Evolutionary conservation across 2,797 vertebrate species (phyloP).

Genomic region (Poecilia gillii): DNA sequence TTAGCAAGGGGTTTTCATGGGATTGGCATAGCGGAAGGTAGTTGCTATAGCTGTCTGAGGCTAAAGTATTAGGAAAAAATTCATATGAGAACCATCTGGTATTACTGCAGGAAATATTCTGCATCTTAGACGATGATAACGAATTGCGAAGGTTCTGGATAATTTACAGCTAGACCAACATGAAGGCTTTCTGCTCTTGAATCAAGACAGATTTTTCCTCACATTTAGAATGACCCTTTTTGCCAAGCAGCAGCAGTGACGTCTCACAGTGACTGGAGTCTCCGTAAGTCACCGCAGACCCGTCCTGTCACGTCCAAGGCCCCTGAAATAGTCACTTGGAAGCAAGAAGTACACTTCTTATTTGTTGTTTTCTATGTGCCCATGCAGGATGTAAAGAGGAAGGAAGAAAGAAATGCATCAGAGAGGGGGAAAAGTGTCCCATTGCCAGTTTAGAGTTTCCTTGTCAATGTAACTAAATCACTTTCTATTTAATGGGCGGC

Average conservation of each 20-base stretch:
- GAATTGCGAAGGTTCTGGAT: background rate
- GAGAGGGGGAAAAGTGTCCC: constrained; percentile 30
- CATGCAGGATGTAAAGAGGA: constrained; percentile 16
- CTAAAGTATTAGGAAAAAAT: background rate
- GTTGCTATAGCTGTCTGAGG: background rate
- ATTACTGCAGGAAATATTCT: background rate
- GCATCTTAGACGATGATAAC: background rate
- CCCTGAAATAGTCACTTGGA: background rate
- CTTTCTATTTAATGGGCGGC: constrained; percentile 67
- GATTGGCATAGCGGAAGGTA: background rate
- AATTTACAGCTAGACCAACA: background rate
- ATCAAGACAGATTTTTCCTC: background rate
- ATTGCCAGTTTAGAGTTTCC: constrained; percentile 60
- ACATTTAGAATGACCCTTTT: background rate
- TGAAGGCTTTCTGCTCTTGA: background rate
- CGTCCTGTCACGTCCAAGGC: background rate
- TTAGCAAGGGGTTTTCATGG: background rate
- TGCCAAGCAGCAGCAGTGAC: background rate
- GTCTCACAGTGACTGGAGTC: background rate
- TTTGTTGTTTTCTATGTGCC: constrained; percentile 5
- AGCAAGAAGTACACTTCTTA: background rate
- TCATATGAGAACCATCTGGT: background rate
- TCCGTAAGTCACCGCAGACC: background rate
- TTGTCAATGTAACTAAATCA: constrained; percentile 69
- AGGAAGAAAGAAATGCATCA: constrained; percentile 29